phyloP scores from a whole-genome alignment of 1,140 invertebrate genomes.

The Brachionus asplanchnoidis region DNA sequence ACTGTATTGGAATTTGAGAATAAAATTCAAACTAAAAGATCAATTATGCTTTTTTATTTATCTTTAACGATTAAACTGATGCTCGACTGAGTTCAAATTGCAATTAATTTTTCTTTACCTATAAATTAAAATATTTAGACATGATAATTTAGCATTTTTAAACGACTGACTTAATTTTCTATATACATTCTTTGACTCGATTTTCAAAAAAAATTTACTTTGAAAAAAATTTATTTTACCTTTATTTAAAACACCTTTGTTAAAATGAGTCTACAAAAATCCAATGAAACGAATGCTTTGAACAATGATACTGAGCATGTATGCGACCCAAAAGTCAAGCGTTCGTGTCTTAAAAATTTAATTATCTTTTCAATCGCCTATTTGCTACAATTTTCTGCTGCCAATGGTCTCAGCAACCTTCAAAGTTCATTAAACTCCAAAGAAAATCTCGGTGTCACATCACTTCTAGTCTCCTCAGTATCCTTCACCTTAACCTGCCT shows the following conservation, averaged over 20 bases:
- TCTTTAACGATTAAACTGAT: no score
- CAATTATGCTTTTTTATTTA: no score
- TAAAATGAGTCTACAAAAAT: neutral
- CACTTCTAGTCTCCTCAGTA: neutral
- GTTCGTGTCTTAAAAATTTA: neutral
- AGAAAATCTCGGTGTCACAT: neutral
- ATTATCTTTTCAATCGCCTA: neutral
- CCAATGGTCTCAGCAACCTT: constrained; percentile 6
- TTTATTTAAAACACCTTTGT: neutral
- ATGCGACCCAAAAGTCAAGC: neutral
- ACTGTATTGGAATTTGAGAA: no score
- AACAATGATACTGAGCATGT: neutral
- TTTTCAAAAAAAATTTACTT: neutral
- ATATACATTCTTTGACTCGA: neutral
- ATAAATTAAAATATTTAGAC: neutral
- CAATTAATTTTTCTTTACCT: no score
- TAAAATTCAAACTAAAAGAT: no score
- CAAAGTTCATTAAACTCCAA: constrained; percentile 11
- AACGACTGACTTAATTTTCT: neutral
- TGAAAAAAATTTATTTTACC: neutral
- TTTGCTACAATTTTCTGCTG: constrained; percentile 29
- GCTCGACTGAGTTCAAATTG: no score
- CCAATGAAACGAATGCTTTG: neutral
- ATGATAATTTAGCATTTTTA: neutral
- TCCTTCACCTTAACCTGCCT: neutral